phyloP scores from a whole-genome alignment of 2,113 vertebrate species.

The Thermophis baileyi region DNA sequence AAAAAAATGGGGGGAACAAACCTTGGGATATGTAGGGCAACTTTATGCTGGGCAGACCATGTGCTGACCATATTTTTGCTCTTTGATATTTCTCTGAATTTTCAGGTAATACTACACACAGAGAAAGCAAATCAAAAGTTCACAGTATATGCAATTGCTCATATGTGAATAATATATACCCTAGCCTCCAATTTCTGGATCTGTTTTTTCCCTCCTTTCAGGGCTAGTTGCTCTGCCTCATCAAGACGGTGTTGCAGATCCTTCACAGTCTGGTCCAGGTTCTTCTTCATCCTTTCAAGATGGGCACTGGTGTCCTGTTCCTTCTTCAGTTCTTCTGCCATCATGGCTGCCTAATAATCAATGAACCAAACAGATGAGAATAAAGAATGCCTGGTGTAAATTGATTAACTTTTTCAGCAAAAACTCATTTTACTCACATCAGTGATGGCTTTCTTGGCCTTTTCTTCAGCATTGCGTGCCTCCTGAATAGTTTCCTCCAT shows the following conservation, averaged over 20 bases:
- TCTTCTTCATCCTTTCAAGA: conserved; percentile 71
- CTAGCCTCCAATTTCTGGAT: conserved; percentile 76
- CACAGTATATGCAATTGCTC: not conserved
- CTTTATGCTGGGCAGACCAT: not conserved
- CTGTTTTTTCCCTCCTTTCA: conserved; percentile 82
- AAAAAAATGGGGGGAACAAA: not conserved
- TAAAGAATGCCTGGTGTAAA: not conserved
- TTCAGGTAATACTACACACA: not conserved
- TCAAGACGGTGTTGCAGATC: conserved; percentile 76
- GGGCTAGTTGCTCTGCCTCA: conserved; percentile 78
- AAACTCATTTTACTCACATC: conserved; percentile 55
- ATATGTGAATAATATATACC: conserved; percentile 25
- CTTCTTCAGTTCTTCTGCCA: conserved; percentile 76
- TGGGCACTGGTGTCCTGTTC: conserved; percentile 70
- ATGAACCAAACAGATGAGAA: not conserved
- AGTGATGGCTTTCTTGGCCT: conserved; percentile 73
- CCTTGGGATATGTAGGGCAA: not conserved
- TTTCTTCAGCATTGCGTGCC: conserved; percentile 70
- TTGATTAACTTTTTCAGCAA: fast-evolving
- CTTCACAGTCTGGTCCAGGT: conserved; percentile 71
- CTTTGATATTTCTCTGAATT: not conserved
- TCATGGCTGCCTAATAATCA: conserved; percentile 62
- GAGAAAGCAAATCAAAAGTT: not conserved
- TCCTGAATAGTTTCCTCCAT: conserved; percentile 64
- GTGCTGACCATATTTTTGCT: not conserved